phyloP scores from a whole-genome alignment of 1,140 invertebrate species.

The Laupala kohalensis region DNA sequence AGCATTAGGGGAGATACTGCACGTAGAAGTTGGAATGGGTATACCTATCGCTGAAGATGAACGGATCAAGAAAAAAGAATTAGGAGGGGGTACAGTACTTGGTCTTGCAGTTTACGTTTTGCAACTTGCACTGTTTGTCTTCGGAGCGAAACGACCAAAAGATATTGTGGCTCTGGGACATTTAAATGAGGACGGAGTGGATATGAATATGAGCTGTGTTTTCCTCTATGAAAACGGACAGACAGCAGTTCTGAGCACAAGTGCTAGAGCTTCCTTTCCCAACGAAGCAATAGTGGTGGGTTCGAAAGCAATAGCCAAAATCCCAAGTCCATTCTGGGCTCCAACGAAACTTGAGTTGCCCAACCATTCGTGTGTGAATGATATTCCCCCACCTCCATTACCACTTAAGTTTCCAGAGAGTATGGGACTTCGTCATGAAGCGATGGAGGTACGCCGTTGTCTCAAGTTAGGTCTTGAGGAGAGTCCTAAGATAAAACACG shows the following conservation, averaged over 20 bases:
- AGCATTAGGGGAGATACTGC: constrained; percentile 54
- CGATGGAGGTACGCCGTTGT: constrained; percentile 27
- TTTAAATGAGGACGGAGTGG: constrained; percentile 53
- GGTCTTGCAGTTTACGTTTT: constrained; percentile 74
- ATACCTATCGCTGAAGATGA: constrained; percentile 37
- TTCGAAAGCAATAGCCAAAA: constrained; percentile 37
- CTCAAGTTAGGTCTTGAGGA: constrained; percentile 39
- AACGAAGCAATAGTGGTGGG: constrained; percentile 53
- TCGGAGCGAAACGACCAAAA: constrained; percentile 42
- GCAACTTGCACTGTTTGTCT: constrained; percentile 60
- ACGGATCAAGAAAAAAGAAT: constrained; percentile 33
- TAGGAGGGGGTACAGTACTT: constrained; percentile 68
- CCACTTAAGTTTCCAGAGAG: constrained; percentile 24
- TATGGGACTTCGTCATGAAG: constrained; percentile 26
- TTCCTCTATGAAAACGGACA: constrained; percentile 48
- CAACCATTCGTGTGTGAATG: constrained; percentile 19
- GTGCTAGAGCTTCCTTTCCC: constrained; percentile 34
- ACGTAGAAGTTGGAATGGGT: constrained; percentile 55
- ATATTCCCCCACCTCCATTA: constrained; percentile 19
- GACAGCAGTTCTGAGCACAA: constrained; percentile 45
- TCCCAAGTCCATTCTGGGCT: constrained; percentile 20
- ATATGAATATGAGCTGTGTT: constrained; percentile 44
- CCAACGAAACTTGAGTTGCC: constrained; percentile 19
- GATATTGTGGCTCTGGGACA: constrained; percentile 36
- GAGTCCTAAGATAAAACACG: constrained; percentile 41